Evolutionary conservation across 2,797 vertebrate species (phyloP).

Genomic region (Gorsachius magnificus): DNA sequence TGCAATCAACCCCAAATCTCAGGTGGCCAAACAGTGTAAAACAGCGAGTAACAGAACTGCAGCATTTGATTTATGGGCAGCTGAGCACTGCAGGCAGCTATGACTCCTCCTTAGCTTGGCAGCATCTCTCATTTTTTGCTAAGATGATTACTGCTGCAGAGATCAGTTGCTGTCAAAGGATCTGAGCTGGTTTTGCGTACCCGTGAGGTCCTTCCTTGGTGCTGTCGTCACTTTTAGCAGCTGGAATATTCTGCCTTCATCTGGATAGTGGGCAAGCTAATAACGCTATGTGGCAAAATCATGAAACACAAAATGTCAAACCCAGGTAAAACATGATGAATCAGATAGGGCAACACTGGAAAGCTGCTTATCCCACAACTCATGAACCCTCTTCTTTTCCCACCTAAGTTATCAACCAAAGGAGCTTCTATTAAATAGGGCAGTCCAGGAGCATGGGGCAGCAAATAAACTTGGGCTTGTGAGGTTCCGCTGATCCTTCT

Average conservation of each 20-base stretch:
- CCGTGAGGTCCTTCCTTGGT: background rate
- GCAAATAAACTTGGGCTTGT: background rate
- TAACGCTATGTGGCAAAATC: background rate
- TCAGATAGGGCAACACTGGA: background rate
- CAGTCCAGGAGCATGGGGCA: background rate
- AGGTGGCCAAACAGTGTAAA: background rate
- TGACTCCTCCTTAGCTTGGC: conserved; percentile 20
- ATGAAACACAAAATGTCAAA: background rate
- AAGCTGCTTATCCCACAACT: background rate
- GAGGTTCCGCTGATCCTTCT: background rate
- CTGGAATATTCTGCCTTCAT: background rate
- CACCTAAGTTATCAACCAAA: background rate
- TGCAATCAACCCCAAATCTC: background rate
- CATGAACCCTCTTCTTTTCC: background rate
- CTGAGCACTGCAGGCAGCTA: background rate
- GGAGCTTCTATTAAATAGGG: background rate
- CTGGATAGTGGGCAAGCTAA: background rate
- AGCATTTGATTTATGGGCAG: conserved; percentile 22
- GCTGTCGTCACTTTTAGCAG: background rate
- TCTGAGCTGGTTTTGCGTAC: background rate
- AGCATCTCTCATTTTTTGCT: background rate
- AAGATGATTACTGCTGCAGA: background rate
- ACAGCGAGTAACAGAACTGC: background rate
- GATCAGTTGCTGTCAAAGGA: background rate
- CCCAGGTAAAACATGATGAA: background rate